Evolutionary conservation across 1,140 invertebrate species (phyloP).

Genomic region (Leptonema lineaticorne): DNA sequence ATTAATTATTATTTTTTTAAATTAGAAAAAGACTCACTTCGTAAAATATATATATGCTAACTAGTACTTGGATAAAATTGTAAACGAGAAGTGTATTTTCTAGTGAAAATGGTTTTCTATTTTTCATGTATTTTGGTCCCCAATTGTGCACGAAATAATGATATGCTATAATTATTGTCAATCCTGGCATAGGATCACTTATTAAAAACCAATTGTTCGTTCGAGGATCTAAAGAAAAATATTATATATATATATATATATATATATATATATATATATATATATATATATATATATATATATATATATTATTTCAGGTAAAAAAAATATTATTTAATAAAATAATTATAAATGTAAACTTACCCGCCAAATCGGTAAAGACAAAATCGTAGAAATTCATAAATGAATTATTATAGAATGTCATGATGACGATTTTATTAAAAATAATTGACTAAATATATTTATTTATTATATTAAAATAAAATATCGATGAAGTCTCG

Average conservation of each 20-base stretch:
- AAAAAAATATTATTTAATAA: background rate
- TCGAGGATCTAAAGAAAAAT: conserved; percentile 67
- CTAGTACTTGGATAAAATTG: conserved; percentile 76
- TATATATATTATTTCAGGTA: background rate
- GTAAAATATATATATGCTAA: conserved; percentile 74
- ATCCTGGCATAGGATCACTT: conserved; percentile 71
- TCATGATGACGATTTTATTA: conserved; percentile 29
- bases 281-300: background rate
- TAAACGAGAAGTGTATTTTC: conserved; percentile 76
- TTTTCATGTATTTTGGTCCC: conserved; percentile 78
- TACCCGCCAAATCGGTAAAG: conserved; percentile 37
- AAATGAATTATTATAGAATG: conserved; percentile 37
- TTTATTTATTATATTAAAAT: background rate
- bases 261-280: no score
- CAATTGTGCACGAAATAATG: conserved; percentile 71
- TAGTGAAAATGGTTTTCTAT: conserved; percentile 76
- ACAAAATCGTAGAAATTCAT: conserved; percentile 36
- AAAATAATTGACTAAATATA: no score
- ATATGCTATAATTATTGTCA: conserved; percentile 68
- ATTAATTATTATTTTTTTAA: background rate
- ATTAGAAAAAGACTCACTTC: conserved; percentile 55
- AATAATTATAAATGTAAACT: background rate
- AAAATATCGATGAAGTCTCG: no score
- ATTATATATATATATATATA: no score
- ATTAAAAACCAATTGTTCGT: conserved; percentile 86